Conservation (phyloP, 1,140 invertebrate genomes). For the Batillaria attramentaria region DNA sequence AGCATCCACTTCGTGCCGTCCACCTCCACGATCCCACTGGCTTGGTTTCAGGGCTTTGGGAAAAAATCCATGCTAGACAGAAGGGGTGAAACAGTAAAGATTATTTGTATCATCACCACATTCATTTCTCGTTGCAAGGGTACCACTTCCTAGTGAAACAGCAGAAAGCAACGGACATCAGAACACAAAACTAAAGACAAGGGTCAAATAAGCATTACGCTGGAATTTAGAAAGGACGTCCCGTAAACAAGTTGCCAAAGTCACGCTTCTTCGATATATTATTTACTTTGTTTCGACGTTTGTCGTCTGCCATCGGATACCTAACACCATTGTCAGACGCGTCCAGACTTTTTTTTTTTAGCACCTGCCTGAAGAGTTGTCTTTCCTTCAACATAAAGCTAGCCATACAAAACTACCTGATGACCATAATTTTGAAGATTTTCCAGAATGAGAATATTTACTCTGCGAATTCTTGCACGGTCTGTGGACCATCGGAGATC, state of each 20-base stretch:
- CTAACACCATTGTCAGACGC: too few relatives aligned
- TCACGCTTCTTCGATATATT: neutral
- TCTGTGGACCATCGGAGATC: too few relatives aligned
- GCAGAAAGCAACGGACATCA: neutral
- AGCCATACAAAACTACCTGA: neutral
- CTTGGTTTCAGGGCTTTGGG: conserved; percentile 18
- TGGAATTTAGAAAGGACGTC: neutral
- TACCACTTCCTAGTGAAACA: too few relatives aligned
- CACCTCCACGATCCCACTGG: conserved; percentile 14
- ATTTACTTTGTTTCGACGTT: conserved; percentile 10
- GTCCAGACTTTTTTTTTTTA: neutral
- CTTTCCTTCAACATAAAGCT: neutral
- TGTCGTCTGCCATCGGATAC: conserved; percentile 21
- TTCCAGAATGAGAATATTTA: too few relatives aligned
- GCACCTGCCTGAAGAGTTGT: neutral
- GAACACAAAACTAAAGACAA: neutral
- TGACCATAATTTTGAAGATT: too few relatives aligned
- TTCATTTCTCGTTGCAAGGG: too few relatives aligned
- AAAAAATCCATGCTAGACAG: neutral
- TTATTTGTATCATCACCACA: neutral
- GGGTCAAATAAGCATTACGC: neutral
- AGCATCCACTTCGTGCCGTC: conserved; percentile 12
- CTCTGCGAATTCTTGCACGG: neutral
- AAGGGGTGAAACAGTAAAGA: neutral
- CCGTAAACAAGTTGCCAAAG: neutral